Percentiles rank a stretch among this genome's conserved stretches.
These are phyloP conservation scores for Rhizoglyphus robini DNA, from an alignment of 1,140 invertebrate genomes.

Conservation along the genomic window DNA sequence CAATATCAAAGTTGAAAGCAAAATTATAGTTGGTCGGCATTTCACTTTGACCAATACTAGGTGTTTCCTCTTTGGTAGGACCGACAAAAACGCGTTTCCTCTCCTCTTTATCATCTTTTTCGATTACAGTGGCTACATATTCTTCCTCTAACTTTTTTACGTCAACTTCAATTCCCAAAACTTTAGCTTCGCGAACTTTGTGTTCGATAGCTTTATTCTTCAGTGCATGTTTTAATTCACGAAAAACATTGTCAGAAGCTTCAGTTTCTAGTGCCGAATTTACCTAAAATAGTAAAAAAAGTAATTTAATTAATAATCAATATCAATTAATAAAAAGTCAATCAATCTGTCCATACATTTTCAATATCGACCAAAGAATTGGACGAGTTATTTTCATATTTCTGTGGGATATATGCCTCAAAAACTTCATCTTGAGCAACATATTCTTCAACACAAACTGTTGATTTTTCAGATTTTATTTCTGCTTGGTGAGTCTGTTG, in stretches of 20 bases:
- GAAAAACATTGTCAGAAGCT: not conserved
- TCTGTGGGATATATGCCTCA: conserved; percentile 11
- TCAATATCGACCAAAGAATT: not conserved
- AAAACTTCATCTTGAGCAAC: conserved; percentile 16
- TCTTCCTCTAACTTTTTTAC: not conserved
- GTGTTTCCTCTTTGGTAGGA: not conserved
- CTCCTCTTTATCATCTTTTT: not conserved
- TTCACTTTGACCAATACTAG: not conserved
- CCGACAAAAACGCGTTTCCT: not conserved
- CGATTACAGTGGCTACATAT: not conserved
- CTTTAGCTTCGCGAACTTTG: conserved; percentile 10
- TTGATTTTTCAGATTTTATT: too few relatives aligned
- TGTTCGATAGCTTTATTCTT: conserved; percentile 17
- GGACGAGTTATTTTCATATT: not conserved
- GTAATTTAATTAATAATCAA: not conserved
- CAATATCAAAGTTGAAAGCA: not conserved
- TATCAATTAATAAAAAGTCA: not conserved
- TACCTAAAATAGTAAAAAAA: not conserved
- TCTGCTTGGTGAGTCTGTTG: too few relatives aligned
- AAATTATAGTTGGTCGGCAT: not conserved
- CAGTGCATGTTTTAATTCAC: conserved; percentile 6
- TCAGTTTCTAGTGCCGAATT: not conserved
- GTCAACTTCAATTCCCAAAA: not conserved
- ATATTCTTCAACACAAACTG: not conserved
- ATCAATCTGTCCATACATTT: not conserved